Base-by-base conservation (phyloP, 2,888 invertebrate genomes). In the Saturnia japonica region DNA sequence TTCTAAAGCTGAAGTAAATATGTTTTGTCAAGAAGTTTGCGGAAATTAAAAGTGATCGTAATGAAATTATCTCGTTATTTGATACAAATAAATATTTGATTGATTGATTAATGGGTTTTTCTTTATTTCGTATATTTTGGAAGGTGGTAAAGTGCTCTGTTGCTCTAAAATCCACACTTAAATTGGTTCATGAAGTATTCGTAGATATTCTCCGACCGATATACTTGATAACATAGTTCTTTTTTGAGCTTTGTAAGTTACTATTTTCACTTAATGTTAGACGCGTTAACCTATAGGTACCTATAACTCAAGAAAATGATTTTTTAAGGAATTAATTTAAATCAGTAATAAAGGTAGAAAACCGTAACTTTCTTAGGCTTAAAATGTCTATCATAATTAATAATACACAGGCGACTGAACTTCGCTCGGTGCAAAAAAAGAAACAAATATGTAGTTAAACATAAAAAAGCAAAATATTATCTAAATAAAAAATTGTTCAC, bases 1-100 rank as follows among this genome's bases (percentile, higher is more conserved):
- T 94, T 3, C 76, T 93, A 2, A 88, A 84, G 77, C 47, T 82
- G 67, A 74, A 79, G 14, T 81, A 76, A 79, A 75, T 68, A 16
- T 40, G 54, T 34, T 1, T 12, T 51, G 47, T 22, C 42, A 34
- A 25, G 14, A 1, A 28, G 28, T 40, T 19, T 16, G 25, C 1
- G 25, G 0, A 60, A 4, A 28, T 6, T 14, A 7, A 60, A 12
- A 12, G 4, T 28, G 19, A 34, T 34, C 34, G 3, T 34, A 34
- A 34, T 34, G 34, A 19, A 19, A 19, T 22, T 22, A 12, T 54
- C 22, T n/a, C 9, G 9, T 22, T 54, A 54, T 54, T 54, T 54
- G 9, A 28, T 60, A 28, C 28, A 6, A 60, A 60, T 60, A 60
- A 60, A 25, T 11, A 60, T 60, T 60, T 19, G 14, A 28, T 1